These are phyloP conservation scores for Pocillopora damicornis DNA, from an alignment of 64 coral and sea anemone species.

Conservation along the genomic window DNA sequence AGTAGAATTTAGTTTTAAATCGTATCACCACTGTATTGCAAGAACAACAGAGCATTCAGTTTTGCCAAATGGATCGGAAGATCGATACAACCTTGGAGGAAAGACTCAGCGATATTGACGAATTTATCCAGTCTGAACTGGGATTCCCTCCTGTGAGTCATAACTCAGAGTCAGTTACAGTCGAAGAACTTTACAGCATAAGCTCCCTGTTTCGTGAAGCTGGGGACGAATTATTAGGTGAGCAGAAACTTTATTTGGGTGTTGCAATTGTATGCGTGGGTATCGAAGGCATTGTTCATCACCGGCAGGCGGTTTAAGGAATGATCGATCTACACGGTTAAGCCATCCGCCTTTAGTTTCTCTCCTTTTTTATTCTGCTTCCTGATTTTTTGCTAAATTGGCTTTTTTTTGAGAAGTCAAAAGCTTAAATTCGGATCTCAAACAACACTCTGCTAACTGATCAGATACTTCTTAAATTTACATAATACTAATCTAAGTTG, in stretches of 20 bases:
- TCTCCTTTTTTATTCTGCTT: too few relatives aligned
- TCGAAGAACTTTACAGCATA: not conserved
- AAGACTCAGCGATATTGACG: constrained; percentile 1
- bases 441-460: too few relatives aligned
- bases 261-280: not conserved
- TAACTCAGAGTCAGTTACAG: not conserved
- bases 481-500: too few relatives aligned
- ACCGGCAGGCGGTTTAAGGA: too few relatives aligned
- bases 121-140: constrained; percentile 16
- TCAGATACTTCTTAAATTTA: too few relatives aligned
- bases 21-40: not conserved
- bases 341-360: too few relatives aligned
- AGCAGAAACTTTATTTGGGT: not conserved
- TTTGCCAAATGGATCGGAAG: not conserved
- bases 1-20: not conserved
- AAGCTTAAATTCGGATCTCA: too few relatives aligned
- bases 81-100: not conserved
- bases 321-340: too few relatives aligned
- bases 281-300: not conserved
- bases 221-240: not conserved
- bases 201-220: not conserved
- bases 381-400: too few relatives aligned
- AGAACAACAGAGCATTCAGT: not conserved
- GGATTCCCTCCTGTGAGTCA: not conserved
- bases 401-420: too few relatives aligned